Base-by-base conservation (phyloP, 1,140 invertebrate species). In the Lycorma delicatula region DNA sequence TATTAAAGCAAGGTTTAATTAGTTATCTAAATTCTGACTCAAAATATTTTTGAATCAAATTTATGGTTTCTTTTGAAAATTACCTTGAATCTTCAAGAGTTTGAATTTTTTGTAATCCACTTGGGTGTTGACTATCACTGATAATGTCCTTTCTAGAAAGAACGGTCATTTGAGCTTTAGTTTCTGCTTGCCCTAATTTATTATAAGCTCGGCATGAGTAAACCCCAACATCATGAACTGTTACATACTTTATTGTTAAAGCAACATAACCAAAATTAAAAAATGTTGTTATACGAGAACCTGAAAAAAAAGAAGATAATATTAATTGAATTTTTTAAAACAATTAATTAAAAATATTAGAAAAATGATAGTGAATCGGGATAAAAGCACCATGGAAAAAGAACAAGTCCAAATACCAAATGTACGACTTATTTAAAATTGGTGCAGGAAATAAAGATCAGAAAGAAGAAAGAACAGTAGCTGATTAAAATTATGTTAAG, bases 251-350 rank as follows among this genome's bases (percentile, higher is more conserved):
- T 56, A 99, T 93, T 13, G 94, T 97, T 47, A 99, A 72, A 0
- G 95, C 95, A 59, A 97, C 92, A 68, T 96, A 96, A 46, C 94
- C 94, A 71, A 97, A 97, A 69, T 97, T 96, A 71, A 93, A 94
- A 78, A 95, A 95, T 28, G 87, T 89, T 58, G 92, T 95, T 51
- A 92, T 95, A 71, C 93, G 81, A 29, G 91, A 93, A 76, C 81
- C 81, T 82, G 60, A 18, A 68, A 67, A 60, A 60, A 62, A 55
- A 51, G 57, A 46, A 60, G 56, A 63, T 51, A 54, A 48, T 47
- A 16, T 27, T 11, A 46, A 6, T 46, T n/a, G n/a, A n/a, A n/a
- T n/a, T n/a, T n/a, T n/a, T n/a, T n/a, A n/a, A n/a, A n/a, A n/a
- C n/a, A n/a, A n/a, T n/a, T n/a, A n/a, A n/a, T n/a, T n/a, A n/a